Percentiles rank a stretch among this genome's conserved stretches.
Conservation (phyloP, 1,140 invertebrate genomes). For the Neomicropteryx cornuta region DNA sequence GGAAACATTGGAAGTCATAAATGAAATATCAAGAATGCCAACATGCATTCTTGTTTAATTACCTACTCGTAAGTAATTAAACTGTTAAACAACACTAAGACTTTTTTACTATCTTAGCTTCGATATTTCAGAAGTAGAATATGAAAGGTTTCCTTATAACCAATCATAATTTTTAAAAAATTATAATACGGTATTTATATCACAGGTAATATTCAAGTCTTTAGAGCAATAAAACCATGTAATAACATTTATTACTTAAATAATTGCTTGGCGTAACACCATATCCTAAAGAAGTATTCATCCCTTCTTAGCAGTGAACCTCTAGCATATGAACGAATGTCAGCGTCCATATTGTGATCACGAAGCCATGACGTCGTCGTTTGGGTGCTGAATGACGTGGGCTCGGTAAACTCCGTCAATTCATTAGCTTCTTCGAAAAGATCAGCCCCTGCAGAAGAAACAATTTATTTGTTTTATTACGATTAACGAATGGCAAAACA, state of each 20-base stretch:
- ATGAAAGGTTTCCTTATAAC: too few species aligned
- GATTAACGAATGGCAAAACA: too few species aligned
- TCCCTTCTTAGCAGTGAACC: conserved; percentile 69
- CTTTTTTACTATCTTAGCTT: too few species aligned
- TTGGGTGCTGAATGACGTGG: conserved; percentile 76
- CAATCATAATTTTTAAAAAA: too few species aligned
- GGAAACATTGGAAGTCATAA: not conserved
- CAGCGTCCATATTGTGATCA: conserved; percentile 85
- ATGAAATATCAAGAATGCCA: not conserved
- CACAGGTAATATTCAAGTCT: not conserved
- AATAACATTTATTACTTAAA: too few species aligned
- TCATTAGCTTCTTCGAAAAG: conserved; percentile 41
- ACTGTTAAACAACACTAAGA: too few species aligned
- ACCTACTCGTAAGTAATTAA: not conserved
- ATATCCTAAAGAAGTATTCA: conserved; percentile 92
- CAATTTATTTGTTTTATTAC: too few species aligned
- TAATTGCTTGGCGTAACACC: conserved; percentile 73
- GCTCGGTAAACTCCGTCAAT: conserved; percentile 43
- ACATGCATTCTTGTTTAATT: too few species aligned
- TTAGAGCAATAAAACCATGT: not conserved
- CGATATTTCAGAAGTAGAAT: too few species aligned
- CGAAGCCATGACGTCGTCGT: conserved; percentile 88
- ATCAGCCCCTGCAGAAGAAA: conserved; percentile 30
- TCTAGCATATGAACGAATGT: conserved; percentile 78
- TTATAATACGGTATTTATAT: not conserved